phyloP scores from a whole-genome alignment of 1,140 invertebrate genomes.

The Plutomurus gul region DNA sequence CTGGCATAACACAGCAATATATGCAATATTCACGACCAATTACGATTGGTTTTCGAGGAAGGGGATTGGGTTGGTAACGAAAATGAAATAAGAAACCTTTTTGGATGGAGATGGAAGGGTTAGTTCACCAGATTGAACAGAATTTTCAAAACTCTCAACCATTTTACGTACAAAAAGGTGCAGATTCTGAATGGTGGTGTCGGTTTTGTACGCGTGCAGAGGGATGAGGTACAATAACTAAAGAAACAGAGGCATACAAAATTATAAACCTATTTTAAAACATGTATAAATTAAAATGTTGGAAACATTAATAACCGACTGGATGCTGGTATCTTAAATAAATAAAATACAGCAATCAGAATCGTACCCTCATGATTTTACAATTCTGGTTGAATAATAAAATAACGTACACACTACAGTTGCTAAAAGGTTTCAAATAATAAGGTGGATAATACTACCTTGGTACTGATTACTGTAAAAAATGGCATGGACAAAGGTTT shows the following conservation, averaged over 20 bases:
- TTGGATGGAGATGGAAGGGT: slow-evolving; percentile 40
- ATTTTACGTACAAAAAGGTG: slow-evolving; percentile 54
- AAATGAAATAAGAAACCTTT: slow-evolving; percentile 43
- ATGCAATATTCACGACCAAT: not conserved
- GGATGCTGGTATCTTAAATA: no score
- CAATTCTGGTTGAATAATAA: no score
- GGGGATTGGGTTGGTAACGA: not conserved
- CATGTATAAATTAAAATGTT: no score
- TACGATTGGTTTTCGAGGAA: slow-evolving; percentile 18
- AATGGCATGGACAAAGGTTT: no score
- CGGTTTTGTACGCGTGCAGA: slow-evolving; percentile 50
- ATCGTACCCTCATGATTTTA: no score
- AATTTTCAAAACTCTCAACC: slow-evolving; percentile 41
- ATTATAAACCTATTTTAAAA: not conserved
- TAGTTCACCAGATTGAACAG: slow-evolving; percentile 37
- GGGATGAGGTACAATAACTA: slow-evolving; percentile 54
- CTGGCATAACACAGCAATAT: not conserved
- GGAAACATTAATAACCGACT: no score
- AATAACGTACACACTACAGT: no score
- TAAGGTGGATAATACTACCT: no score
- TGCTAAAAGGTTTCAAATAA: no score
- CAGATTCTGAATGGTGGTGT: slow-evolving; percentile 51
- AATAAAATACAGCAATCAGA: no score
- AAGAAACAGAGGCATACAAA: slow-evolving; percentile 24
- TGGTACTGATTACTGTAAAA: no score